Evolutionary conservation across 2,797 vertebrate species (phyloP).

Genomic region (Sparus aurata): DNA sequence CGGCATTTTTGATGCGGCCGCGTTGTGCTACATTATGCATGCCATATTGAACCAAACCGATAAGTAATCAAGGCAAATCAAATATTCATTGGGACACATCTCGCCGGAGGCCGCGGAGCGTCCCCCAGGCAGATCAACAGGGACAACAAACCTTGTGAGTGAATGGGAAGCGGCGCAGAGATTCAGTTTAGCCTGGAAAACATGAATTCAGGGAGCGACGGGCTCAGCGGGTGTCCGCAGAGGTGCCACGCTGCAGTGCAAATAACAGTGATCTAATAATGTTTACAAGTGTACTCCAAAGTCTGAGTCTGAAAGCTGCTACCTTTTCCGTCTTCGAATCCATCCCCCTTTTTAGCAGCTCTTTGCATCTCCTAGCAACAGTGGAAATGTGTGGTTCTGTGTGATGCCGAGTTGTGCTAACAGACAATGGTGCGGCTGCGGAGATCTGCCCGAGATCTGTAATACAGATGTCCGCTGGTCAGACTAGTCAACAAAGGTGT

Average conservation of each 20-base stretch:
- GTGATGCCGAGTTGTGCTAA: not conserved
- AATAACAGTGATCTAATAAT: conserved; percentile 13
- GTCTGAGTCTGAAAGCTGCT: not conserved
- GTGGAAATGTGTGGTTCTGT: conserved; percentile 19
- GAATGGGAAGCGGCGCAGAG: conserved; percentile 3
- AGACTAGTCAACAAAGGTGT: conserved; percentile 20
- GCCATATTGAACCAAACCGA: conserved; percentile 77
- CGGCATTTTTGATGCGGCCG: conserved; percentile 41
- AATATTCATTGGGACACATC: conserved; percentile 80
- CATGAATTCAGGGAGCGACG: conserved; percentile 3
- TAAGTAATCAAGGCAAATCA: conserved; percentile 79
- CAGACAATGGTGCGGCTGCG: conserved; percentile 8
- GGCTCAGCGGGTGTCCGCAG: conserved; percentile 7
- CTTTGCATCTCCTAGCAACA: conserved; percentile 57
- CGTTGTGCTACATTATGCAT: conserved; percentile 74
- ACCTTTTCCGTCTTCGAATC: conserved; percentile 4
- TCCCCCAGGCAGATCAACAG: conserved; percentile 31
- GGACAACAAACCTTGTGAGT: conserved; percentile 35
- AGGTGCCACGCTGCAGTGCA: not conserved
- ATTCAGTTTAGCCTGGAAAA: conserved; percentile 18
- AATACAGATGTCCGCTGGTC: conserved; percentile 38
- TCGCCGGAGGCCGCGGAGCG: conserved; percentile 53
- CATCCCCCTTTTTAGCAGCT: conserved; percentile 23
- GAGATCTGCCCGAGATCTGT: conserved; percentile 13
- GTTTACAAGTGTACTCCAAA: conserved; percentile 6